Base-by-base conservation (phyloP, 2,113 vertebrate species). In the Archilochus colubris region DNA sequence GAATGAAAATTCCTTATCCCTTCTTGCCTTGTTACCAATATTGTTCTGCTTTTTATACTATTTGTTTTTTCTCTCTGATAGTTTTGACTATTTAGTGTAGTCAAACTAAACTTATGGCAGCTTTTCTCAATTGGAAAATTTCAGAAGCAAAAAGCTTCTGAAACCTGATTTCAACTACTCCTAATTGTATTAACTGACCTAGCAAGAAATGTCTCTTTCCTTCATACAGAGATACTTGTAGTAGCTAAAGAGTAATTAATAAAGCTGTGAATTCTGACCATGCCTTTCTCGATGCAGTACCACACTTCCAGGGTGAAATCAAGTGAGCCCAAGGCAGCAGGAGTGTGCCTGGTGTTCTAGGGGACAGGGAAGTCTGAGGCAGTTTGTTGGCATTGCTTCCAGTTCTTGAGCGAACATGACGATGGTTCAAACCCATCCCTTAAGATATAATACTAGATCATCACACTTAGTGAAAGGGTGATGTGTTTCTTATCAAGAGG, bases 381-480 rank as follows among this genome's bases (percentile, higher is more conserved):
- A 59, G 28, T 12, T 57, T 24, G 15, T 28, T 76, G 57, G 25
- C 7, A 5, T 5, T 11, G 16, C 27, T 36, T 44, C 44, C 36
- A 25, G 17, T 13, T 68, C 8, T 14, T 31, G 25, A 18, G 11
- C 8, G 23, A 25, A 28, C 0, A 0, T 57, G 43, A 44, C 40
- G 43, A 4, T 62, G 22, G 3, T 33, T 57, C 67, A 61, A 22
- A 13, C 23, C 48, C 4, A 0, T 24, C 28, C 59, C 55, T 43
- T 17, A 10, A 0, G 5, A 3, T 21, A 3, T 3, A n/a, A 46
- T 66, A 10, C 4, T 50, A 11, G 27, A n/a, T 66, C 0, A 1
- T 7, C 9, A 48, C 0, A 3, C 1, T 1, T 28, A 22, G 17
- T 4, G 13, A 14, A 53, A 25, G 9, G 12, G 33, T 2, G 3